Conservation (phyloP, 2,888 invertebrate genomes). For the Nipponacmea schrenckii region DNA sequence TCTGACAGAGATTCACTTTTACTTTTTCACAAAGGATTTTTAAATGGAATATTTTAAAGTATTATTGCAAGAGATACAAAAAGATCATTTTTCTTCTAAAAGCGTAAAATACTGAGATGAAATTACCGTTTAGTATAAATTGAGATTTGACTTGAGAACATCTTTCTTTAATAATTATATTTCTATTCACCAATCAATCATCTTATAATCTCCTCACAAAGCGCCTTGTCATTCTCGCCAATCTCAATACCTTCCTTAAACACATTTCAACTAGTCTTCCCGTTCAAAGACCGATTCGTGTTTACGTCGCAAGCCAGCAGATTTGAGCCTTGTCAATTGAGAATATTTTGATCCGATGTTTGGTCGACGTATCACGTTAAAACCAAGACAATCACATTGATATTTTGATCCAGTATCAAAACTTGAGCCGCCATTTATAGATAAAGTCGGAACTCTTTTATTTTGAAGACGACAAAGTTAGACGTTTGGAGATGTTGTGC, state of each 20-base stretch:
- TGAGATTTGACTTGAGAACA: too few species aligned
- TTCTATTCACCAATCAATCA: constrained; percentile 7
- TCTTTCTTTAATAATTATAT: not conserved
- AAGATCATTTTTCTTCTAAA: too few species aligned
- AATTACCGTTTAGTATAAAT: too few species aligned
- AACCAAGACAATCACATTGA: constrained; percentile 8
- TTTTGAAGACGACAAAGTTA: not conserved
- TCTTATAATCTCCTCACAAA: constrained; percentile 4
- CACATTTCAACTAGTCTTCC: constrained; percentile 2
- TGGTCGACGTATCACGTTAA: constrained; percentile 6
- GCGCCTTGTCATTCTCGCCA: not conserved
- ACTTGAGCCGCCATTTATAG: constrained; percentile 8
- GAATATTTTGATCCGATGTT: not conserved
- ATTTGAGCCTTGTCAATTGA: constrained; percentile 4
- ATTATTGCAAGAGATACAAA: too few species aligned
- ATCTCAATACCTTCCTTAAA: constrained; percentile 1
- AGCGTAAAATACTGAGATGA: too few species aligned
- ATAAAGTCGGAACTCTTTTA: constrained; percentile 6
- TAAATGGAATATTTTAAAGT: too few species aligned
- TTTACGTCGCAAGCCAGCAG: not conserved
- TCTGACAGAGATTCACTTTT: too few species aligned
- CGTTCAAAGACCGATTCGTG: constrained; percentile 6
- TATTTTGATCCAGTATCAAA: constrained; percentile 9
- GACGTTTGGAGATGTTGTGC: not conserved
- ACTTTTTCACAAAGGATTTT: too few species aligned